Percentiles rank a stretch among this genome's conserved stretches.
Evolutionary conservation across 2,113 vertebrate genomes (phyloP).

Genomic region (Sphyrna mokarran): DNA sequence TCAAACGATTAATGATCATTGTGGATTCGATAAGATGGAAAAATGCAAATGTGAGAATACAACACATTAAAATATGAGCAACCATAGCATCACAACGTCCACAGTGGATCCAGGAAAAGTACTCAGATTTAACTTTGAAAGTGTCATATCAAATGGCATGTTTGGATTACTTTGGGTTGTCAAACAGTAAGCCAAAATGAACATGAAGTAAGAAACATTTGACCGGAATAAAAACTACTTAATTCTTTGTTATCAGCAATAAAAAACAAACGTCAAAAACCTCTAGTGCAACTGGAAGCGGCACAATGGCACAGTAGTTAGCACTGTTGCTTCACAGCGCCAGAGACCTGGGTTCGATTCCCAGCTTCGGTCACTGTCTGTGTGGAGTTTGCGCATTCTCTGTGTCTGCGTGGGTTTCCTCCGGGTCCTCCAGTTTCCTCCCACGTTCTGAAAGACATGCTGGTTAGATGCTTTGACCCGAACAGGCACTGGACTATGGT

Average conservation of each 20-base stretch:
- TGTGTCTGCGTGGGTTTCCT: too few species aligned
- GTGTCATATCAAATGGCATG: not conserved
- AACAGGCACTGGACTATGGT: too few species aligned
- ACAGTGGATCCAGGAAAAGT: not conserved
- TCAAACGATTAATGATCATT: not conserved
- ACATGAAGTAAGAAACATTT: not conserved
- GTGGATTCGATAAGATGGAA: not conserved
- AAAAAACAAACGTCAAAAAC: not conserved
- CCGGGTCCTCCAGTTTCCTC: too few species aligned
- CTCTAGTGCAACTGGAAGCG: not conserved
- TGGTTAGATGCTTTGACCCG: too few species aligned
- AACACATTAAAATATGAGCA: not conserved
- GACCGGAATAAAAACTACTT: too few species aligned
- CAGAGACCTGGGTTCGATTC: too few species aligned
- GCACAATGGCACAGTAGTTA: too few species aligned
- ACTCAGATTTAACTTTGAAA: not conserved
- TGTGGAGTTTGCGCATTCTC: too few species aligned
- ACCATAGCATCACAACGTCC: not conserved
- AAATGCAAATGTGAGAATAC: not conserved
- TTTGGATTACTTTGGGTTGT: not conserved
- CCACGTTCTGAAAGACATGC: too few species aligned
- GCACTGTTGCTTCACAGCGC: too few species aligned
- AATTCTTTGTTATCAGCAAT: not conserved
- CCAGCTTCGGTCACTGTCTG: too few species aligned
- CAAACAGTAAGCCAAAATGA: not conserved